Percentiles rank a stretch among this genome's conserved stretches.
Evolutionary conservation across 1,140 invertebrate species (phyloP).

Genomic region (Panulirus ornatus): DNA sequence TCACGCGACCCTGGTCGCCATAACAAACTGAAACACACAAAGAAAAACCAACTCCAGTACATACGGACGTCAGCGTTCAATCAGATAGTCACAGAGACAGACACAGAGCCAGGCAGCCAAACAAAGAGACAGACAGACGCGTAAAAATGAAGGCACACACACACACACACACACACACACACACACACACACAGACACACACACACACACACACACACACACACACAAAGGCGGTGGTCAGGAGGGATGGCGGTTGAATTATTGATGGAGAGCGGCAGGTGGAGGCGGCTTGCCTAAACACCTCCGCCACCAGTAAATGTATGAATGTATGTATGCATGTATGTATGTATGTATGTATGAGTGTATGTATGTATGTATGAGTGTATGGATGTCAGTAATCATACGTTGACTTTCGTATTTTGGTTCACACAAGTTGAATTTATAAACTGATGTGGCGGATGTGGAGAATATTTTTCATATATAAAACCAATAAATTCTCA

Average conservation of each 20-base stretch:
- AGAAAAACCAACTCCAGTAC: not conserved
- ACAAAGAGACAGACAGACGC: not conserved
- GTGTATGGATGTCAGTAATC: too few species aligned
- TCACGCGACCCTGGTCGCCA: not conserved
- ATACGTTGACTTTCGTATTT: too few species aligned
- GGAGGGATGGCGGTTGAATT: not conserved
- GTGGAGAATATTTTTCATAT: too few species aligned
- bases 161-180: conserved; percentile 18
- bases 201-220: conserved; percentile 27
- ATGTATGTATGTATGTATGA: too few species aligned
- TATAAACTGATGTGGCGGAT: too few species aligned
- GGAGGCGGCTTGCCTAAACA: too few species aligned
- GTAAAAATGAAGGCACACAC: not conserved
- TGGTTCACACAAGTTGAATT: too few species aligned
- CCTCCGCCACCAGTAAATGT: too few species aligned
- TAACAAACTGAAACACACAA: not conserved
- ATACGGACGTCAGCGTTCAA: not conserved
- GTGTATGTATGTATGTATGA: too few species aligned
- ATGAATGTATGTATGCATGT: too few species aligned
- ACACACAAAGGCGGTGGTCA: not conserved
- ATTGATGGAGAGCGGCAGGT: too few species aligned
- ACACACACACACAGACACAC: conserved; percentile 3
- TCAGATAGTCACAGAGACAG: not conserved
- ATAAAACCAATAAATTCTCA: too few species aligned
- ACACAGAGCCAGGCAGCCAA: not conserved